phyloP scores from a whole-genome alignment of 2,113 vertebrate species.

The Mungos mungo region DNA sequence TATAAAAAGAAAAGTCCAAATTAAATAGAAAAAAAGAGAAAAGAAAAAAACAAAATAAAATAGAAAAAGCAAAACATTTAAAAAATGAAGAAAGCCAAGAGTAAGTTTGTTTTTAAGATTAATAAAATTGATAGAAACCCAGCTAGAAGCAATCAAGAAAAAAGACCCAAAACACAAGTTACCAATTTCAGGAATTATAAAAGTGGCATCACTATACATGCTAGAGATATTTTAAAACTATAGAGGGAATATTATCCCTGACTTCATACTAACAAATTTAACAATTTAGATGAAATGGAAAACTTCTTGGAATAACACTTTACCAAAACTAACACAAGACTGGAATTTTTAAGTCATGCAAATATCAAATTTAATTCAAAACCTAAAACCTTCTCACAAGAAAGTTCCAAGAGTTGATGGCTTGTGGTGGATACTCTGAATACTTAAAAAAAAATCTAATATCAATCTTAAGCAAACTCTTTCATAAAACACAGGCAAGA shows the following conservation, averaged over 20 bases:
- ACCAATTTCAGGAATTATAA: not conserved
- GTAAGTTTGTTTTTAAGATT: not conserved
- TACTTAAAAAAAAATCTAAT: not conserved
- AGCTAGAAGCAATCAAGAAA: not conserved
- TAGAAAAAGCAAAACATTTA: not conserved
- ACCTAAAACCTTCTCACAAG: not conserved
- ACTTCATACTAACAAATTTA: not conserved
- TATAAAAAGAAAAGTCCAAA: not conserved
- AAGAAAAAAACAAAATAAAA: not conserved
- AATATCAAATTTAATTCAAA: slow-evolving; percentile 42
- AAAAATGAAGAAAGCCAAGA: not conserved
- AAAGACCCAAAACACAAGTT: not conserved
- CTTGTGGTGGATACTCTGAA: not conserved
- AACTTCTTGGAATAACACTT: not conserved
- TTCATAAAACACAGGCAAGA: not conserved
- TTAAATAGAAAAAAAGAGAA: not conserved
- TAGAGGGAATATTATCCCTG: not conserved
- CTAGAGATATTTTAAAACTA: not conserved
- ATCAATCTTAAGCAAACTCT: not conserved
- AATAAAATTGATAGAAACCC: not conserved
- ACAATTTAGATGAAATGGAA: not conserved
- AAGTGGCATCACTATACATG: not conserved
- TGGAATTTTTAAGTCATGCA: not conserved
- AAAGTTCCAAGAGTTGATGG: not conserved
- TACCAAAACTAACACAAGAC: not conserved